These are phyloP conservation scores for Lordiphosa collinella DNA, from an alignment of 1,140 invertebrate genomes.

Conservation along the genomic window DNA sequence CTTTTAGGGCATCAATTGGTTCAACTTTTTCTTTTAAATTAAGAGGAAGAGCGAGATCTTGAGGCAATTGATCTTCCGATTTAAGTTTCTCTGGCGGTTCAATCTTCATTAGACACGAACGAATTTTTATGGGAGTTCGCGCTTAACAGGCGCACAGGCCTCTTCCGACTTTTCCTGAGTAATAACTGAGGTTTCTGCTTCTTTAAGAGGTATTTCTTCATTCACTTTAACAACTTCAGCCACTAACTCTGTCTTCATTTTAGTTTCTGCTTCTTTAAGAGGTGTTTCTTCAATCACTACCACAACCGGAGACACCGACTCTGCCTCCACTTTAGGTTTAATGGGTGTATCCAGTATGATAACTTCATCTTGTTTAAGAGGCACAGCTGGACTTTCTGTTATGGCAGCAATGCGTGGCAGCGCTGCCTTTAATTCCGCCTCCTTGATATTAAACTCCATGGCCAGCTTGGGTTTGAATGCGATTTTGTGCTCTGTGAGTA, in stretches of 20 bases:
- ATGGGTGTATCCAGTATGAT: conserved; percentile 29
- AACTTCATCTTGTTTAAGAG: conserved; percentile 8
- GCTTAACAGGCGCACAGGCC: too few relatives aligned
- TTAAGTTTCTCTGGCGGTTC: too few relatives aligned
- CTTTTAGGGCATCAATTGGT: neutral
- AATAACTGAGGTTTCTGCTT: neutral
- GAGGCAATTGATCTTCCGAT: too few relatives aligned
- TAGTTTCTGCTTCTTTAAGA: neutral
- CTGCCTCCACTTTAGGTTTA: neutral
- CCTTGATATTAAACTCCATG: conserved; percentile 65
- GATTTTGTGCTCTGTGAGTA: conserved; percentile 69
- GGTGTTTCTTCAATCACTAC: neutral
- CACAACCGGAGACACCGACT: neutral
- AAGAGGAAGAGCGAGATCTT: too few relatives aligned
- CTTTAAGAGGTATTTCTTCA: neutral
- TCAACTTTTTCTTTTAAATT: neutral
- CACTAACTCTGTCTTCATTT: neutral
- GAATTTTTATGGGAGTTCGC: too few relatives aligned
- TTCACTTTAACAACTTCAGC: neutral
- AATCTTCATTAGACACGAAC: too few relatives aligned
- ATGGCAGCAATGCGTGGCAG: conserved; percentile 53
- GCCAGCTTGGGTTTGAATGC: conserved; percentile 55
- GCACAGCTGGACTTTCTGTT: neutral
- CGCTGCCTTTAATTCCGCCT: conserved; percentile 50
- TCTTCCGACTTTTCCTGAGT: too few relatives aligned